These are phyloP conservation scores for Pteria penguin DNA, from an alignment of 2,888 invertebrate species.

Conservation along the genomic window DNA sequence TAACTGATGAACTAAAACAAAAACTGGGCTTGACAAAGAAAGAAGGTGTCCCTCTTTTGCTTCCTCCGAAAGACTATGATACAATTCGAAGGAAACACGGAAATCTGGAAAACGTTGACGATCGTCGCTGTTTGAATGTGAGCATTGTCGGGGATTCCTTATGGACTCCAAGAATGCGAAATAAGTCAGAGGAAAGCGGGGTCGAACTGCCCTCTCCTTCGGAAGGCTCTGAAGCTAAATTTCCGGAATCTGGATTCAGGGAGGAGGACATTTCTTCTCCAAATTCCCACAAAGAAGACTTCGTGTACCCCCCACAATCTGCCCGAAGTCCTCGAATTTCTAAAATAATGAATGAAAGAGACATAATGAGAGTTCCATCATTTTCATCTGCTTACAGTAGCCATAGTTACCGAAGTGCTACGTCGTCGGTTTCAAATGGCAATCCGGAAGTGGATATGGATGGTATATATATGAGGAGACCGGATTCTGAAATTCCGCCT, in stretches of 20 bases:
- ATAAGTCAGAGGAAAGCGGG: constrained; percentile 66
- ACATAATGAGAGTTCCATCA: constrained; percentile 55
- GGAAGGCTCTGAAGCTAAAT: constrained; percentile 13
- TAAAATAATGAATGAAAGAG: constrained; percentile 26
- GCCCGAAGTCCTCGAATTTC: constrained; percentile 39
- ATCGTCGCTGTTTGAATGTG: constrained; percentile 64
- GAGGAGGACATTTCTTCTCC: constrained; percentile 47
- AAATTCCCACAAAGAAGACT: constrained; percentile 44
- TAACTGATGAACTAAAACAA: constrained; percentile 93
- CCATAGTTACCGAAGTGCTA: constrained; percentile 55
- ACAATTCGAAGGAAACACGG: constrained; percentile 84
- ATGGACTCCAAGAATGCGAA: constrained; percentile 31
- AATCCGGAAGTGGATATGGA: constrained; percentile 45
- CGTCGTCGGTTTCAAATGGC: constrained; percentile 48
- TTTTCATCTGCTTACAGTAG: constrained; percentile 56
- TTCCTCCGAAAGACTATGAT: constrained; percentile 97
- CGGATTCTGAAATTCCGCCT: constrained; percentile 55
- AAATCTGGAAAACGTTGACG: constrained; percentile 83
- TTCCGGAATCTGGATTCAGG: constrained; percentile 30
- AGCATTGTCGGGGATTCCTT: constrained; percentile 57
- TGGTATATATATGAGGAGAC: constrained; percentile 27
- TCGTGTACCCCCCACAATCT: constrained; percentile 46
- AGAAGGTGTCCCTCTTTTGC: constrained; percentile 85
- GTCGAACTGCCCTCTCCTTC: constrained; percentile 63
- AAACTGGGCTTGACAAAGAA: constrained; percentile 82